Conservation (phyloP, 2,113 vertebrate genomes). For the Nothoprocta perdicaria region DNA sequence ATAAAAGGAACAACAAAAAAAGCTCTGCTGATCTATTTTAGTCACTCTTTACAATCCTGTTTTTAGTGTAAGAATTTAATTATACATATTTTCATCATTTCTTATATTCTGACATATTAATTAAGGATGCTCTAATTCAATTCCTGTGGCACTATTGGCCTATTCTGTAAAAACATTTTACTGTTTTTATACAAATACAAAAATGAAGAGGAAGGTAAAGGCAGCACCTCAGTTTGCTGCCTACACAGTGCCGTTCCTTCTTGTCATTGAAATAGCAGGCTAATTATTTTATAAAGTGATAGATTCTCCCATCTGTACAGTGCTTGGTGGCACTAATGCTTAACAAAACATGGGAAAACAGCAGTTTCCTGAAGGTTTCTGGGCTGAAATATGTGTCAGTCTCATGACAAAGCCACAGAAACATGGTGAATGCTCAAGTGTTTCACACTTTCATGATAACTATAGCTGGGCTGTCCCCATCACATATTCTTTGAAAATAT, state of each 20-base stretch:
- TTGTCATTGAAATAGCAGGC: conserved; percentile 2
- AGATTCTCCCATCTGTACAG: conserved; percentile 10
- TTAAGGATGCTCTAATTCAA: conserved; percentile 78
- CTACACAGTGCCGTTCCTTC: neutral
- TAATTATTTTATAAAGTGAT: conserved; percentile 50
- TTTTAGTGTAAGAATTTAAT: conserved; percentile 80
- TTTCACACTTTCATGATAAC: neutral
- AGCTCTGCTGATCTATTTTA: conserved; percentile 68
- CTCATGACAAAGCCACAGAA: neutral
- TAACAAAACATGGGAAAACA: conserved; percentile 49
- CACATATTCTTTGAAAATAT: neutral
- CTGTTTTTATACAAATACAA: conserved; percentile 75
- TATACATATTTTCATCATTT: conserved; percentile 81
- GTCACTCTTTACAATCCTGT: conserved; percentile 64
- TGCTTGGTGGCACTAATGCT: conserved; percentile 10
- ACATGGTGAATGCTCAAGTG: neutral
- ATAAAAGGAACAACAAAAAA: conserved; percentile 14
- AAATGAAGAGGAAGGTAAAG: conserved; percentile 72
- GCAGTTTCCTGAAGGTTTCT: conserved; percentile 14
- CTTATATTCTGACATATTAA: conserved; percentile 81
- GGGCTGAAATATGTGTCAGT: neutral
- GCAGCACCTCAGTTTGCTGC: conserved; percentile 39
- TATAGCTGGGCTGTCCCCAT: neutral
- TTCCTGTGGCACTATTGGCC: conserved; percentile 66
- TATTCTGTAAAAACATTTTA: conserved; percentile 80